Percentiles rank a stretch among this genome's conserved stretches.
Evolutionary conservation across 2,888 invertebrate genomes (phyloP).

Genomic region (Conistra vaccinii): DNA sequence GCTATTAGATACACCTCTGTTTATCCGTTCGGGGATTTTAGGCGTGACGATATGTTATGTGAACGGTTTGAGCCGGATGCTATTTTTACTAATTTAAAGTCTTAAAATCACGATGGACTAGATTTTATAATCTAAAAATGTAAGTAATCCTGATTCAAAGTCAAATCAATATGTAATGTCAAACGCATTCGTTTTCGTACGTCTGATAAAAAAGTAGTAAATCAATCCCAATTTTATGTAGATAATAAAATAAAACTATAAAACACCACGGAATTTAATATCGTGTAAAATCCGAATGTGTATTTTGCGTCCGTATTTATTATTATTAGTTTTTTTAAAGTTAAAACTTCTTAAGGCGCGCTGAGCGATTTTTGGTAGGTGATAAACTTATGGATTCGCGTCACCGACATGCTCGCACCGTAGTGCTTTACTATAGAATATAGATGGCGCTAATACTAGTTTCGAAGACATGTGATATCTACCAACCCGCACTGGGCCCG

Average conservation of each 20-base stretch:
- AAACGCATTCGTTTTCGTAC: background rate
- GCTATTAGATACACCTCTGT: background rate
- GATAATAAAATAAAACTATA: background rate
- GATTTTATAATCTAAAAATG: background rate
- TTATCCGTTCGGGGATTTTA: background rate
- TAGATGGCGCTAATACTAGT: too few species aligned
- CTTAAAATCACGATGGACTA: background rate
- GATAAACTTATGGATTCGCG: too few species aligned
- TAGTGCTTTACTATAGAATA: too few species aligned
- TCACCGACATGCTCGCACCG: too few species aligned
- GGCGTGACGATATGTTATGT: background rate
- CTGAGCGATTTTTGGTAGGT: too few species aligned
- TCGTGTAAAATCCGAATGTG: background rate
- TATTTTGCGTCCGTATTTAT: background rate
- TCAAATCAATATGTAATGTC: background rate
- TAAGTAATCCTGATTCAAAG: background rate
- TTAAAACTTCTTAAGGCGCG: too few species aligned
- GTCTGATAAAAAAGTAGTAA: constrained; percentile 5
- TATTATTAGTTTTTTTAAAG: too few species aligned
- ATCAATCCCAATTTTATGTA: background rate
- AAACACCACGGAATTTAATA: background rate
- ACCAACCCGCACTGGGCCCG: too few species aligned
- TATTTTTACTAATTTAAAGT: too few species aligned
- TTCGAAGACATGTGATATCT: too few species aligned
- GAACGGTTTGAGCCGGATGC: background rate